A percentile compares a stretch with the other conserved stretches of the same genome.
Conservation (phyloP, 2,888 invertebrate genomes). For the Chymomyza procnemis region DNA sequence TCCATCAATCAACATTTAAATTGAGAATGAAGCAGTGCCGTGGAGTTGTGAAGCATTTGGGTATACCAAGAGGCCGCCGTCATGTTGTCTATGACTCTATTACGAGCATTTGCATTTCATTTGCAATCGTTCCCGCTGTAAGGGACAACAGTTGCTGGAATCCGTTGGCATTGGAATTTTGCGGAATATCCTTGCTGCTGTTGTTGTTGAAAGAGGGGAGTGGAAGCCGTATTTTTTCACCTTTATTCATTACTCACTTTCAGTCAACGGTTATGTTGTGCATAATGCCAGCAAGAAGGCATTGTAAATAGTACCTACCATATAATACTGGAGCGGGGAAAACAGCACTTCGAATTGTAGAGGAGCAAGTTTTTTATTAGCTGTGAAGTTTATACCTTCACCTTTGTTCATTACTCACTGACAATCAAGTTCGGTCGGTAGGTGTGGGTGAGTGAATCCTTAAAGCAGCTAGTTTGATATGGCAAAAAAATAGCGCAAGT, state of each 20-base stretch:
- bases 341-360: neutral
- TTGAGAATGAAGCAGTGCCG: constrained; percentile 21
- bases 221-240: neutral
- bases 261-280: neutral
- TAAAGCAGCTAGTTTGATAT: neutral
- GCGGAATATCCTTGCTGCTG: neutral
- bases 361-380: neutral
- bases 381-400: neutral
- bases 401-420: neutral
- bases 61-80: neutral
- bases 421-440: neutral
- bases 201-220: no score
- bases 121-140: neutral
- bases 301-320: no score
- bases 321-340: no score
- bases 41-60: neutral
- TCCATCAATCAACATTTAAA: constrained; percentile 59
- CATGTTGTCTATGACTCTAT: neutral
- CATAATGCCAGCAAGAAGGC: neutral
- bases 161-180: neutral
- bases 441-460: neutral
- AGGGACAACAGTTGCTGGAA: neutral
- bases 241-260: neutral
- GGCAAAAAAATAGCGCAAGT: no score
- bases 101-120: neutral